A percentile compares a stretch with the other conserved stretches of the same genome.
Conservation (phyloP, 2,888 invertebrate genomes). For the Holacanthella duospinosa region DNA sequence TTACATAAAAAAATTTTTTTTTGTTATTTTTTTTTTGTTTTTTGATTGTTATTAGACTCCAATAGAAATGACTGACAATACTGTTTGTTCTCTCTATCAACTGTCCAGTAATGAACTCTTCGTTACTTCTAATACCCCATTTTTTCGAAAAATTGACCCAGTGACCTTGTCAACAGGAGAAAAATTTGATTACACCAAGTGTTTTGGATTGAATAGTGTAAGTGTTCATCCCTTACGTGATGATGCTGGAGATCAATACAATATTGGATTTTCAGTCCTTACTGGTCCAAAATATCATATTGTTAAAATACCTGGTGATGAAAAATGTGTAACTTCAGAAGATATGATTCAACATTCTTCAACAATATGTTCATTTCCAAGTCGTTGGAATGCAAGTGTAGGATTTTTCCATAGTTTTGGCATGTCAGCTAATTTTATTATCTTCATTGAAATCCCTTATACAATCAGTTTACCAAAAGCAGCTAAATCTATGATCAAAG, state of each 20-base stretch:
- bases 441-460: constrained; percentile 39
- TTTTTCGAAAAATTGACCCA: constrained; percentile 42
- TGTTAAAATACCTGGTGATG: constrained; percentile 37
- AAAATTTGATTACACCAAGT: constrained; percentile 40
- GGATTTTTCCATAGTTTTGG: constrained; percentile 48
- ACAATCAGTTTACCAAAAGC: constrained; percentile 43
- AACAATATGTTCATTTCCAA: constrained; percentile 40
- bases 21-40: too few species aligned
- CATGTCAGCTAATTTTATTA: constrained; percentile 42
- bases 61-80: constrained; percentile 45
- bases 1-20: too few species aligned
- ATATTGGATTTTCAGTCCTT: constrained; percentile 42
- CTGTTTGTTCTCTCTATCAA: constrained; percentile 43
- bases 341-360: constrained; percentile 38
- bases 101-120: constrained; percentile 43
- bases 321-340: constrained; percentile 26
- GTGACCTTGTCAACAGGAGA: constrained; percentile 41
- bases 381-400: constrained; percentile 40
- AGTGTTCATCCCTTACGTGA: constrained; percentile 45
- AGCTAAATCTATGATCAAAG: constrained; percentile 40
- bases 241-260: constrained; percentile 43
- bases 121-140: constrained; percentile 44
- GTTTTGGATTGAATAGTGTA: constrained; percentile 42
- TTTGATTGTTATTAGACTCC: too few species aligned
- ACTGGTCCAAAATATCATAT: constrained; percentile 42